Percentiles rank a stretch among this genome's conserved stretches.
Evolutionary conservation across 2,113 vertebrate genomes (phyloP).

Genomic region (Odontesthes bonariensis): DNA sequence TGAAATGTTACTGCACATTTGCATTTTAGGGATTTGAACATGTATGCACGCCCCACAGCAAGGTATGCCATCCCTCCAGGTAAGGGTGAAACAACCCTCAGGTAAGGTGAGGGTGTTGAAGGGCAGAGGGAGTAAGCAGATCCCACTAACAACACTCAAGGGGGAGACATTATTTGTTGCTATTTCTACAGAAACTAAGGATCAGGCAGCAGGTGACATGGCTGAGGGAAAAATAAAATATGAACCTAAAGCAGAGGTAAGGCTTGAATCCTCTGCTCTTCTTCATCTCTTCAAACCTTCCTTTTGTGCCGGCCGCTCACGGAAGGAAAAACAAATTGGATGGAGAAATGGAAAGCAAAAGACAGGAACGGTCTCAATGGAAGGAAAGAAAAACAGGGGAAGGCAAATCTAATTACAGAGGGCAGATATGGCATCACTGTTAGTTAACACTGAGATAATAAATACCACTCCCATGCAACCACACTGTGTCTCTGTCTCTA

Average conservation of each 20-base stretch:
- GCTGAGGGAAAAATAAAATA: neutral
- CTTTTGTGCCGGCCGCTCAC: constrained; percentile 1
- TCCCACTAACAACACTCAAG: constrained; percentile 55
- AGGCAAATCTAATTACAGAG: constrained; percentile 84
- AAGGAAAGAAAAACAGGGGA: constrained; percentile 79
- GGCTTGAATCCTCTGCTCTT: constrained; percentile 18
- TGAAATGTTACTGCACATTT: constrained; percentile 31
- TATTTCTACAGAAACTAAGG: constrained; percentile 46
- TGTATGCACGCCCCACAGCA: constrained; percentile 49
- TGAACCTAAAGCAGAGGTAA: neutral
- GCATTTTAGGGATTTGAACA: constrained; percentile 32
- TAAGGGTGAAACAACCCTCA: constrained; percentile 65
- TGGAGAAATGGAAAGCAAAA: constrained; percentile 51
- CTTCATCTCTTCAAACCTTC: neutral
- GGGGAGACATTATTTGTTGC: constrained; percentile 48
- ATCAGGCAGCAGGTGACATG: neutral
- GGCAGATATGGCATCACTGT: constrained; percentile 76
- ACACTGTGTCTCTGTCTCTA: constrained; percentile 23
- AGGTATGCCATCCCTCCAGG: constrained; percentile 60
- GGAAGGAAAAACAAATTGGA: constrained; percentile 68
- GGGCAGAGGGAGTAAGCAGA: constrained; percentile 29
- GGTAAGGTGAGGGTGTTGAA: constrained; percentile 50
- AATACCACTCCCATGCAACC: constrained; percentile 72
- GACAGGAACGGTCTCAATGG: constrained; percentile 55
- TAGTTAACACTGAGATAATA: constrained; percentile 83